Conservation (phyloP, 2,113 vertebrate genomes). For the Cepphus grylle region DNA sequence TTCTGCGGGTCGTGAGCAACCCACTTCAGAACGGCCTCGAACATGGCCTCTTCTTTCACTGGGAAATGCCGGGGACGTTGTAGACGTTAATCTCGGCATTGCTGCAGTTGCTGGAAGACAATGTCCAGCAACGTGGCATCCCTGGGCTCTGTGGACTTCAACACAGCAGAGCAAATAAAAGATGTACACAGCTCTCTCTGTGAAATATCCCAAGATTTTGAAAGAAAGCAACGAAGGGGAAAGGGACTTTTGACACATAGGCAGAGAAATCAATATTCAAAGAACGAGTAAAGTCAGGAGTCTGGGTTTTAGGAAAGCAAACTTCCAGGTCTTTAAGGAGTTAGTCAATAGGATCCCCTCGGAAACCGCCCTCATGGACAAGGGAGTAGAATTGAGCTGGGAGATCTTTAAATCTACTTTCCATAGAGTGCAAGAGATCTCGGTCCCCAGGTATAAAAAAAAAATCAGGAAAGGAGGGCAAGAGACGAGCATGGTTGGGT, state of each 20-base stretch:
- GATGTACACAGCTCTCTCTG: neutral
- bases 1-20: no score
- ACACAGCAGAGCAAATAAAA: neutral
- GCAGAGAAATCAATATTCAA: neutral
- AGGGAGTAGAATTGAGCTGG: neutral
- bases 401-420: neutral
- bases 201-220: neutral
- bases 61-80: no score
- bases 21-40: no score
- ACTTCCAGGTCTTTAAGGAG: neutral
- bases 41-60: no score
- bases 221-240: neutral
- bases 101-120: constrained; percentile 79
- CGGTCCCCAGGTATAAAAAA: neutral
- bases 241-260: neutral
- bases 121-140: neutral
- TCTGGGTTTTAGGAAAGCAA: neutral
- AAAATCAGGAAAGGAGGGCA: neutral
- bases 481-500: neutral
- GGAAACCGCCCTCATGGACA: neutral
- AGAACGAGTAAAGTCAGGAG: neutral
- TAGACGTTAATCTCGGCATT: constrained; percentile 68
- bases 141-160: neutral
- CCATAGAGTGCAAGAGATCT: neutral
- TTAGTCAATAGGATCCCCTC: neutral